phyloP scores from a whole-genome alignment of 2,888 invertebrate genomes.

The Nesidiocoris tenuis region DNA sequence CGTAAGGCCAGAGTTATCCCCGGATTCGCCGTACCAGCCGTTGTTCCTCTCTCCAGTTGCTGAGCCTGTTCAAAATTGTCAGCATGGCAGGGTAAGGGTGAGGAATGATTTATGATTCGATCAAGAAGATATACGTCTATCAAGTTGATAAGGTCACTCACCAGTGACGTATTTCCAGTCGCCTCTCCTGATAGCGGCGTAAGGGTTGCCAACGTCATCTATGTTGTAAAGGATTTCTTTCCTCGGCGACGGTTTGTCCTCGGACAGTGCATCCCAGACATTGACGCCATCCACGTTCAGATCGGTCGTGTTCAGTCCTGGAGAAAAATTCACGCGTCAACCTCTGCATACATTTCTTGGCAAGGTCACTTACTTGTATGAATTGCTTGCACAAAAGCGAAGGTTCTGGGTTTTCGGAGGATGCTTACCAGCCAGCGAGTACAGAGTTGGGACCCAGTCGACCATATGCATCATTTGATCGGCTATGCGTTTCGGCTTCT shows the following conservation, averaged over 20 bases:
- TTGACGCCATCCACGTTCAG: constrained; percentile 52
- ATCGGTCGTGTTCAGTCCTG: constrained; percentile 48
- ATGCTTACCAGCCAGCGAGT: constrained; percentile 54
- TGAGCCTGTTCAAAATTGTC: constrained; percentile 44
- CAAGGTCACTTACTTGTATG: too few species aligned
- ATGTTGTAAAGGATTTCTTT: constrained; percentile 77
- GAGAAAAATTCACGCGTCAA: neutral
- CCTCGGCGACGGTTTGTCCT: constrained; percentile 55
- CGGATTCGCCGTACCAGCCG: constrained; percentile 57
- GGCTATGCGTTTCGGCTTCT: constrained; percentile 61
- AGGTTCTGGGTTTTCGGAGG: too few species aligned
- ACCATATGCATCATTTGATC: constrained; percentile 71
- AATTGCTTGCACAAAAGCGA: too few species aligned
- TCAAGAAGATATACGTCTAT: constrained; percentile 54
- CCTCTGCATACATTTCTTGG: too few species aligned
- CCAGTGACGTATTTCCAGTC: constrained; percentile 56
- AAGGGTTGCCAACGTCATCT: constrained; percentile 63
- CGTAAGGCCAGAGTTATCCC: constrained; percentile 53
- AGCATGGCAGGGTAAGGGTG: too few species aligned
- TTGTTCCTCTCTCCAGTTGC: constrained; percentile 51
- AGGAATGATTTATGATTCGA: too few species aligned
- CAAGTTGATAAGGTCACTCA: constrained; percentile 48
- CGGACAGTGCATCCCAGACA: constrained; percentile 57
- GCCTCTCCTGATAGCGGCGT: constrained; percentile 54
- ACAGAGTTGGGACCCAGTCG: constrained; percentile 80